Evolutionary conservation across 2,113 vertebrate genomes (phyloP), one percentile per base, ranked within the genome.

Genomic region (Heliornis fulica): DNA sequence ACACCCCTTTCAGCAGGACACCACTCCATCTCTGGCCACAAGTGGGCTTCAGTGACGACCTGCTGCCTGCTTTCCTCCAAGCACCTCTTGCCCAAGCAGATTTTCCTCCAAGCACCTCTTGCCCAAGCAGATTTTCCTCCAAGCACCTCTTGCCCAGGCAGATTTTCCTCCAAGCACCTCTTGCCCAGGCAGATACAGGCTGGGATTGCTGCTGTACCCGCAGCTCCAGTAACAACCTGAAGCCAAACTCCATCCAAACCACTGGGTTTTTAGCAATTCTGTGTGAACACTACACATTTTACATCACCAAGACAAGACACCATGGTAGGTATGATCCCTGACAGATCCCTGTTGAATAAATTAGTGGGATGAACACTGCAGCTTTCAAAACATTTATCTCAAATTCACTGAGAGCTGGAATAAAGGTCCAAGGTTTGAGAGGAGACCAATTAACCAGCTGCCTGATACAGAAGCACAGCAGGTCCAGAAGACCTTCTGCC

Each of bases 251-350:
- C 66, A 86, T 5, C 40, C 72, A 53, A 76, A 60, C 4, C 29
- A 14, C 29, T 68, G 29, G 1, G 59, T 1, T 38, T 34, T 50
- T 2, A 2, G 1, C 43, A 51, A 40, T 76, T 60, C 50, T 87
- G 53, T 8, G 11, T n/a, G 74, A 90, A 71, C 26, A 16, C 34
- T 22, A 77, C 11, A 40, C 13, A 14, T 40, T 51, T 65, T 43
- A 60, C 18, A 41, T 0, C n/a, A n/a, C n/a, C n/a, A 0, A 40
- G 43, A 54, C 10, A 5, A 50, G 63, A 57, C 36, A 71, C 32
- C 26, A 11, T 21, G 32, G 68, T 19, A 53, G n/a, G 19, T 53
- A 82, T 45, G 59, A 64, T 6, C 18, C 32, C 60, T 63, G n/a
- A 71, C 32, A 86, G 32, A 48, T 38, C 10, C 22, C 29, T 40